phyloP scores from a whole-genome alignment of 2,888 invertebrate species.

The Caenorhabditis sp. region DNA sequence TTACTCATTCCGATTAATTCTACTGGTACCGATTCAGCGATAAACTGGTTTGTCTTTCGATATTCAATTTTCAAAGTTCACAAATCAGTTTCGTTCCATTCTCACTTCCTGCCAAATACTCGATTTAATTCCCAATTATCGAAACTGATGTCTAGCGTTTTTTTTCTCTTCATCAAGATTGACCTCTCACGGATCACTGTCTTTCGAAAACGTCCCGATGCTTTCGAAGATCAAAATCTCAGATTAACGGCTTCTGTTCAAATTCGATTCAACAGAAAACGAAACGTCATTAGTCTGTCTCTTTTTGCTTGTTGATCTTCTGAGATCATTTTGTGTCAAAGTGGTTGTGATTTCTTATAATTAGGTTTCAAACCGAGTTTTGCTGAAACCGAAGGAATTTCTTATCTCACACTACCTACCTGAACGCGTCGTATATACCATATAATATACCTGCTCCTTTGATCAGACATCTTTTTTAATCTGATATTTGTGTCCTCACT shows the following conservation, averaged over 20 bases:
- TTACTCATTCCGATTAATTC: not conserved
- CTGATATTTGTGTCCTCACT: not conserved
- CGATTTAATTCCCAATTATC: not conserved
- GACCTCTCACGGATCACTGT: slow-evolving; percentile 4
- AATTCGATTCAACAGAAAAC: slow-evolving; percentile 7
- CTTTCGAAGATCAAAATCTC: slow-evolving; percentile 12
- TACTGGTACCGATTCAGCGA: not conserved
- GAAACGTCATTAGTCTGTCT: slow-evolving; percentile 5
- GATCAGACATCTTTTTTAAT: not conserved
- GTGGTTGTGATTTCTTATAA: not conserved
- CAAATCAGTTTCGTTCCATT: not conserved
- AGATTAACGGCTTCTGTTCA: not conserved
- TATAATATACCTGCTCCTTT: too few relatives aligned
- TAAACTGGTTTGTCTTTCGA: slow-evolving; percentile 10
- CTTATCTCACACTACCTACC: not conserved
- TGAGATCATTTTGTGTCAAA: not conserved
- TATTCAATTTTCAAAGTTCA: not conserved
- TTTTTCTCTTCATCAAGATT: slow-evolving; percentile 8
- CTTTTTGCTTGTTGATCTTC: slow-evolving; percentile 14
- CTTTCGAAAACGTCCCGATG: not conserved
- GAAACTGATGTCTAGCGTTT: not conserved
- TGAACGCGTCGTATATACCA: not conserved
- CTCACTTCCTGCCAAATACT: not conserved
- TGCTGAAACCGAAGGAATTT: not conserved
- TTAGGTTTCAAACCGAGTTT: not conserved